Base-by-base conservation (phyloP, 2,797 vertebrate genomes). In the Schizopygopsis malacanthus region DNA sequence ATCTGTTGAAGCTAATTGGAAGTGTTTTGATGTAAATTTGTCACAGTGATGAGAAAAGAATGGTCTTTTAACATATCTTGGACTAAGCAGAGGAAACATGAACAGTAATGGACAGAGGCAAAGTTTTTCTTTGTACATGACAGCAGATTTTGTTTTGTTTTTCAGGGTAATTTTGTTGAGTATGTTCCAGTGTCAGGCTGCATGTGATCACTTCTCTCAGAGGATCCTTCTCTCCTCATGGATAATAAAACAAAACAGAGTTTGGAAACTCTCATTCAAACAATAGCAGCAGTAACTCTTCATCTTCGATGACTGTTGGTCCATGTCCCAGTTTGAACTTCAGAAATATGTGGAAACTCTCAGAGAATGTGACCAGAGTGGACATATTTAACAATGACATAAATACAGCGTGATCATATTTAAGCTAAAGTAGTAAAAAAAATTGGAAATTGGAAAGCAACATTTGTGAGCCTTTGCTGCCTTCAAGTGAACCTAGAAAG, bases 301-400 rank as follows among this genome's bases (percentile, higher is more conserved):
- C 47, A 12, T 75, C 77, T 80, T 16, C 75, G 33, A 76, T 45
- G 22, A 54, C 10, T 78, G 77, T 69, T 43, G 41, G 56, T 82
- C 18, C 20, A 10, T 85, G 80, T 81, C 76, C 83, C 4, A 25
- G 22, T 72, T 79, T 88, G 83, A 85, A 72, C 83, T 82, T 56
- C 7, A 59, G 39, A 61, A 12, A 54, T 41, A 22, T 75, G 50
- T 80, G 83, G 72, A 37, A 72, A 87, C 75, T 86, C 39, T 85
- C 52, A 28, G 15, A 45, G 28, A 79, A n/a, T 78, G 33, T 83
- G 78, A 87, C 16, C n/a, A n/a, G 63, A 73, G 56, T 50, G 37
- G 54, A 71, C 16, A n/a, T 75, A 65, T 70, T 33, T 65, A 47
- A n/a, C 25, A 61, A 77, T 37, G n/a, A 25, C 61, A 70, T 33